Evolutionary conservation across 1,140 invertebrate species (phyloP).

Genomic region (Dysdera silvatica): DNA sequence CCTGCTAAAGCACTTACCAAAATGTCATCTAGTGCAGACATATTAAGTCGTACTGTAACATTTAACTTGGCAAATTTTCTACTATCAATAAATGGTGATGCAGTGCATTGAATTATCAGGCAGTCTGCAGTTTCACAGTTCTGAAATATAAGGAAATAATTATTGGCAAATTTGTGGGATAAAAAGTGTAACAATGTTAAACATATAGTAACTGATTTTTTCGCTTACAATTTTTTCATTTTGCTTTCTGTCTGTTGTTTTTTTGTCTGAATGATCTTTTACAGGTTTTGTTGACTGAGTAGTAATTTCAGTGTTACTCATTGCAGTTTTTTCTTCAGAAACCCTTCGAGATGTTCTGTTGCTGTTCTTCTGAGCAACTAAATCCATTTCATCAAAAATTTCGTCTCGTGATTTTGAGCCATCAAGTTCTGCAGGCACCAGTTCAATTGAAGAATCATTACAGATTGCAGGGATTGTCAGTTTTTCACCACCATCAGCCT

Average conservation of each 20-base stretch:
- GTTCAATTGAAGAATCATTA: constrained; percentile 12
- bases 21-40: constrained; percentile 4
- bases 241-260: background rate
- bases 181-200: too few relatives aligned
- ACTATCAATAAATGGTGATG: constrained; percentile 12
- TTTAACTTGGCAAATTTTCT: constrained; percentile 17
- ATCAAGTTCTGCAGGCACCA: constrained; percentile 6
- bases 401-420: background rate
- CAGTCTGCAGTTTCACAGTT: constrained; percentile 21
- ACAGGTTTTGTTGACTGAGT: background rate
- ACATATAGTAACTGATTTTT: background rate
- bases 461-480: constrained; percentile 15
- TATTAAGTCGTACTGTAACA: constrained; percentile 5
- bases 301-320: background rate
- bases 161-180: too few relatives aligned
- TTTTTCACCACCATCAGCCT: constrained; percentile 18
- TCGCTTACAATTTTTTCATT: constrained; percentile 16
- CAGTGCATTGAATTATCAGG: constrained; percentile 16
- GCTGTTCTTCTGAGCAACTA: background rate
- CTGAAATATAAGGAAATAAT: background rate
- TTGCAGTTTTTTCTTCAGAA: background rate
- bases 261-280: background rate
- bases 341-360: background rate
- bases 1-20: constrained; percentile 4
- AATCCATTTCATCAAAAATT: background rate